Evolutionary conservation across 2,797 vertebrate genomes (phyloP).

Genomic region (Rhadinocentrus ornatus): DNA sequence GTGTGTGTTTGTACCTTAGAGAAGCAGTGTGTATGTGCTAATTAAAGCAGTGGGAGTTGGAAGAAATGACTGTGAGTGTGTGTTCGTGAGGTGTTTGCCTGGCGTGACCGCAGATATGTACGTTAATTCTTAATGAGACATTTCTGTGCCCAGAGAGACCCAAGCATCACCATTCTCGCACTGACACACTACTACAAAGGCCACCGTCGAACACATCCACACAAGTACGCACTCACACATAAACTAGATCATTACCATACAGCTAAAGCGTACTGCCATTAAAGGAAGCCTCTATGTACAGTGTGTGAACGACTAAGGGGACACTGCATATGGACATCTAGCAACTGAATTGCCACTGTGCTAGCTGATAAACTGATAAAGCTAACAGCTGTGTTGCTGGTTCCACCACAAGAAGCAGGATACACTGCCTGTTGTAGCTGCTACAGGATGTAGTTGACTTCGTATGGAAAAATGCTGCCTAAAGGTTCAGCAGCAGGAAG

Average conservation of each 20-base stretch:
- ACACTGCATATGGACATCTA: conserved; percentile 46
- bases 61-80: conserved; percentile 62
- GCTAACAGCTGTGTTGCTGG: conserved; percentile 39
- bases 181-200: conserved; percentile 81
- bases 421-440: conserved; percentile 1
- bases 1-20: conserved; percentile 67
- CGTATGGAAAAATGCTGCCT: conserved; percentile 1
- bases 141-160: conserved; percentile 85
- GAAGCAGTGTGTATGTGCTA: conserved; percentile 76
- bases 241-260: conserved; percentile 78
- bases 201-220: conserved; percentile 50
- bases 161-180: conserved; percentile 76
- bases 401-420: conserved; percentile 16
- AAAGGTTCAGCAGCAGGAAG: conserved; percentile 9
- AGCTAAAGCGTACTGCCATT: conserved; percentile 70
- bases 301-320: conserved; percentile 34
- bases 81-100: conserved; percentile 76
- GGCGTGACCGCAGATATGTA: conserved; percentile 82
- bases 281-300: conserved; percentile 70
- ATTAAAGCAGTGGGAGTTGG: conserved; percentile 83
- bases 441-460: not conserved
- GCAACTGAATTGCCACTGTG: conserved; percentile 46
- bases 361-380: conserved; percentile 61
- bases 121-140: conserved; percentile 91
- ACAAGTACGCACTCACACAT: conserved; percentile 44